These are phyloP conservation scores for Diabrotica balteata DNA, from an alignment of 2,888 invertebrate species.

Conservation along the genomic window DNA sequence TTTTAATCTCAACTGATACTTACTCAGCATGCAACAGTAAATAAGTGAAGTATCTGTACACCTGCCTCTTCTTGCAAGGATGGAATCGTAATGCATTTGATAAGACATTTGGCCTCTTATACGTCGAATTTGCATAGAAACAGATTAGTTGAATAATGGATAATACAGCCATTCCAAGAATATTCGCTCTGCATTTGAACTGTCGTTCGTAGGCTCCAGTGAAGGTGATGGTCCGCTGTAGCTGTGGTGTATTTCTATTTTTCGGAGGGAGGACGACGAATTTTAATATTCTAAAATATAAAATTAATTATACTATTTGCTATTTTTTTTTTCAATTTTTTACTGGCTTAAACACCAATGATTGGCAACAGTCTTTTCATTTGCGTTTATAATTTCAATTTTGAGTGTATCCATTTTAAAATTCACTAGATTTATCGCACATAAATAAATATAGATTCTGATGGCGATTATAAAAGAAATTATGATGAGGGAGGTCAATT, in stretches of 20 bases:
- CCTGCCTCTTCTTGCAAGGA: slow-evolving; percentile 83
- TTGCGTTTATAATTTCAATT: too few species aligned
- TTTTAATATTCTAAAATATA: slow-evolving; percentile 17
- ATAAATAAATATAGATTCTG: too few species aligned
- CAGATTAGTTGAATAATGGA: slow-evolving; percentile 84
- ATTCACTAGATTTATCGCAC: too few species aligned
- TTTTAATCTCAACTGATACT: slow-evolving; percentile 19
- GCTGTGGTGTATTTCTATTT: slow-evolving; percentile 22
- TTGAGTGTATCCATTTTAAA: too few species aligned
- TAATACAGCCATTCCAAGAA: slow-evolving; percentile 87
- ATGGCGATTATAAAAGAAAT: too few species aligned
- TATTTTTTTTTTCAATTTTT: too few species aligned
- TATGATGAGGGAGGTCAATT: too few species aligned
- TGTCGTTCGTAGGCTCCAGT: slow-evolving; percentile 79
- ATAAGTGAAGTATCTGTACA: slow-evolving; percentile 92
- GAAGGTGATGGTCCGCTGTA: slow-evolving; percentile 39
- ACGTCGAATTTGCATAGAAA: slow-evolving; percentile 48
- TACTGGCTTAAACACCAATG: too few species aligned
- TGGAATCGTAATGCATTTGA: slow-evolving; percentile 81
- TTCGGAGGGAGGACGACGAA: slow-evolving; percentile 18
- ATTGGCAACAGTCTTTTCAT: too few species aligned
- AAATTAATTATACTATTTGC: neutral
- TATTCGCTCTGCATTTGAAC: slow-evolving; percentile 90
- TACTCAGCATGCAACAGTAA: slow-evolving; percentile 95
- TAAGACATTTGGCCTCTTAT: slow-evolving; percentile 54